Conservation (phyloP, 1,140 invertebrate genomes). For the Leguminivora glycinivorella region DNA sequence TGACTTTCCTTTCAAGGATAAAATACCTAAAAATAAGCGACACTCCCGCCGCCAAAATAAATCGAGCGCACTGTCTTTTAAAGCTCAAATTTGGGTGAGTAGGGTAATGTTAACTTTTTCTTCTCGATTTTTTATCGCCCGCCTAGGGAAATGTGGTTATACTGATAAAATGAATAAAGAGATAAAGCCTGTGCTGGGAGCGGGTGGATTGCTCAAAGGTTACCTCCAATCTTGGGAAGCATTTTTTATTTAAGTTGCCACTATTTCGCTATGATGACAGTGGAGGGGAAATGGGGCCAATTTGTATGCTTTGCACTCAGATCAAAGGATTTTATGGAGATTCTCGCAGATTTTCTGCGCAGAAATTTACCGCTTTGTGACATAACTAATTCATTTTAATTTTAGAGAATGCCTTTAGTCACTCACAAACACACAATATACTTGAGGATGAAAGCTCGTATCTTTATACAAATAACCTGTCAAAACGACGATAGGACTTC, state of each 20-base stretch:
- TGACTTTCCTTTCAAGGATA: conserved; percentile 13
- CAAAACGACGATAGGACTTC: no score
- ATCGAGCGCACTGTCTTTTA: background rate
- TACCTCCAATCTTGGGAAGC: background rate
- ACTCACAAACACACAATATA: no score
- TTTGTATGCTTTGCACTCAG: background rate
- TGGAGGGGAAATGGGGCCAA: background rate
- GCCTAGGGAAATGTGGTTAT: conserved; percentile 23
- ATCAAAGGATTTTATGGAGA: no score
- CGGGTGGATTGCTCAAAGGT: background rate
- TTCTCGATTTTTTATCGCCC: background rate
- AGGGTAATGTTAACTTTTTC: background rate
- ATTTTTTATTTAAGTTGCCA: background rate
- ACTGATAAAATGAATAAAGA: conserved; percentile 18
- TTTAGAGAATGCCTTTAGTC: no score
- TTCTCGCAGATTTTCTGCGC: no score
- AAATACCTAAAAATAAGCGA: background rate
- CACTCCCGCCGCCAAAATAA: background rate
- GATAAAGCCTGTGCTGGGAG: conserved; percentile 2
- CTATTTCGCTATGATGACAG: background rate
- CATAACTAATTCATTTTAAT: no score
- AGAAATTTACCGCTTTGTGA: no score
- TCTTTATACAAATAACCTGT: no score
- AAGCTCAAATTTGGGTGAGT: background rate
- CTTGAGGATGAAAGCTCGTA: no score